Base-by-base conservation (phyloP, 2,888 invertebrate species). In the Mythimna vitellina region DNA sequence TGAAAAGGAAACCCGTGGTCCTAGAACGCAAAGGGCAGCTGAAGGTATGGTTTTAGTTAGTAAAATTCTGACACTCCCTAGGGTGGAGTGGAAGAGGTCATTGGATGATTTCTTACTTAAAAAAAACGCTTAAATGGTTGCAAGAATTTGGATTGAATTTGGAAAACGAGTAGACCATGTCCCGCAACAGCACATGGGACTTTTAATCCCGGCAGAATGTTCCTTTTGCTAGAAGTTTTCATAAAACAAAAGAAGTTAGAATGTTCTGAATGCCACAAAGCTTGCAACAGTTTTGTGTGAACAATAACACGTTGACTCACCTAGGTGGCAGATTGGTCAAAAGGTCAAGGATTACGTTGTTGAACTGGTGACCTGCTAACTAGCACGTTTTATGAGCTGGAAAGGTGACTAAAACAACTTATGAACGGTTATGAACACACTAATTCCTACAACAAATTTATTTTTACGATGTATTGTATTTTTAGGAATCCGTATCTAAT, bases 221-320 rank as follows among this genome's bases (percentile, higher is more conserved):
- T 4, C 12, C 38, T 12, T 10, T 46, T 14, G 6, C 9, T 9
- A 46, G 17, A 46, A 46, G 46, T 7, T 29, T 56, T 56, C 54
- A 65, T 56, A 35, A 76, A 76, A 56, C 38, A 82, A 76, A 76
- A 70, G 67, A 80, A 65, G 65, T 25, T 76, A 70, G 73, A 80
- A 70, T 65, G 57, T 61, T 32, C 20, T 5, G 9, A 32, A 49
- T 17, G 46, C 51, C n/a, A 42, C 29, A 42, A 14, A 62, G 71
- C 67, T 38, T 64, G 51, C 46, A 32, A 60, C 49, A 65, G 66
- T 78, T 73, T 62, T 73, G 73, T 10, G 38, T 53, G 56, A 70
- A 82, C 73, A 83, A 82, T 77, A 49, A 65, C 56, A 71, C 69
- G 69, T 83, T 80, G 80, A 51, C 60, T 65, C 29, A 42, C 42